These are phyloP conservation scores for Beris morrisii DNA, from an alignment of 2,888 invertebrate species.

Conservation along the genomic window DNA sequence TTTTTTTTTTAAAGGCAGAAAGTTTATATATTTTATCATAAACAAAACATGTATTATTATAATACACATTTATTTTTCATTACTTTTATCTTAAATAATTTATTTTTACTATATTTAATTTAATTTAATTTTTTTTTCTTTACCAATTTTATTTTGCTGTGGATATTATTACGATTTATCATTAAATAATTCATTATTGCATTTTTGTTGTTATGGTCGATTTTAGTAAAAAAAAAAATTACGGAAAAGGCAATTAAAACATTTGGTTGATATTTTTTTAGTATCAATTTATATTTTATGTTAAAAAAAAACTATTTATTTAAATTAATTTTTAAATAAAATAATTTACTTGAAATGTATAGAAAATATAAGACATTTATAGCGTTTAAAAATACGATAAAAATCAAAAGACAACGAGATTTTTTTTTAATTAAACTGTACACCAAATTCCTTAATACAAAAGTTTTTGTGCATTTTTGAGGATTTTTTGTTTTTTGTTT, in stretches of 20 bases:
- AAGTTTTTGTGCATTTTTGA: too few relatives aligned
- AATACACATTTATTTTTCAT: constrained; percentile 23
- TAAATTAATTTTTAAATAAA: too few relatives aligned
- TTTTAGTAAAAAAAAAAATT: not conserved
- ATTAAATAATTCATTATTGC: constrained; percentile 4
- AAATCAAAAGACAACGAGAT: constrained; percentile 30
- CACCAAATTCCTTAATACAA: too few relatives aligned
- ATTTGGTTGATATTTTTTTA: not conserved
- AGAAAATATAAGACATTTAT: constrained; percentile 21
- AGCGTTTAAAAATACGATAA: constrained; percentile 10
- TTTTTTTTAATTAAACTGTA: constrained; percentile 3
- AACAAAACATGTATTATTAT: constrained; percentile 12
- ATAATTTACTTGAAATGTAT: constrained; percentile 4
- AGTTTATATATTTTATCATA: constrained; percentile 7
- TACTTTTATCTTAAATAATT: constrained; percentile 21
- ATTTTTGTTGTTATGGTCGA: too few relatives aligned
- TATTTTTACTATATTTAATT: constrained; percentile 23
- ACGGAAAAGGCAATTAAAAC: not conserved
- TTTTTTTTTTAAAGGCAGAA: constrained; percentile 12
- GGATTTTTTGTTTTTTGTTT: too few relatives aligned
- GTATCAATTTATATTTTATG: too few relatives aligned
- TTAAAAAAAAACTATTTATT: too few relatives aligned
- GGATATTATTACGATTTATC: constrained; percentile 14
- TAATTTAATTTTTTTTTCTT: constrained; percentile 13
- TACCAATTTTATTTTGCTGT: constrained; percentile 28